Conservation (phyloP, 2,113 vertebrate genomes). For the Nothocercus julius region DNA sequence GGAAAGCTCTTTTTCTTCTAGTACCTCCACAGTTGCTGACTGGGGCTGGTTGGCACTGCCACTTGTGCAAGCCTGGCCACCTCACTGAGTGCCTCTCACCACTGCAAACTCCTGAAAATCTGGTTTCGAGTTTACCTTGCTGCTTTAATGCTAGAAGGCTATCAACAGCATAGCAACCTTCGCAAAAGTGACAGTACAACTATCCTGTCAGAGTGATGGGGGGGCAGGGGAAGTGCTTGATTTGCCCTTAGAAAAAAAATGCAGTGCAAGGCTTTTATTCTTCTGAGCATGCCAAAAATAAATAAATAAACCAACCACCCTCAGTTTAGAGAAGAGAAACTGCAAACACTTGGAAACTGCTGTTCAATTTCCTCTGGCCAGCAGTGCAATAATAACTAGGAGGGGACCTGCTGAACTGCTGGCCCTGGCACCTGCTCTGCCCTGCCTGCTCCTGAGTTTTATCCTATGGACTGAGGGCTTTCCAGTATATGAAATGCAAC, state of each 20-base stretch:
- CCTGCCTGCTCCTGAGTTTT: not conserved
- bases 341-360: not conserved
- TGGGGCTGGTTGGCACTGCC: not conserved
- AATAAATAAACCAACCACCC: not conserved
- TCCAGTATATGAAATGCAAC: accelerated
- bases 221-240: accelerated
- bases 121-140: not conserved
- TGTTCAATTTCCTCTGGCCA: not conserved
- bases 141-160: not conserved
- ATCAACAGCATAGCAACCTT: accelerated
- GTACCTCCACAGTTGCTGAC: not conserved
- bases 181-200: not conserved
- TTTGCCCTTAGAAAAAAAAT: no score
- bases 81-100: not conserved
- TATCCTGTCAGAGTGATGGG: accelerated
- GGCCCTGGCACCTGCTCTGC: not conserved
- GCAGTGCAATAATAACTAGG: not conserved
- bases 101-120: not conserved
- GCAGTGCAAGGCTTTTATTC: no score
- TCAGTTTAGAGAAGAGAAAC: not conserved
- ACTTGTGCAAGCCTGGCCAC: not conserved
- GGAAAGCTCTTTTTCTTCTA: not conserved
- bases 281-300: no score
- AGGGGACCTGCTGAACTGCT: accelerated
- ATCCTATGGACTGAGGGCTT: not conserved